Base-by-base conservation (phyloP, 53 echinoderm and acorn worm genomes). In the Apostichopus leukothele region DNA sequence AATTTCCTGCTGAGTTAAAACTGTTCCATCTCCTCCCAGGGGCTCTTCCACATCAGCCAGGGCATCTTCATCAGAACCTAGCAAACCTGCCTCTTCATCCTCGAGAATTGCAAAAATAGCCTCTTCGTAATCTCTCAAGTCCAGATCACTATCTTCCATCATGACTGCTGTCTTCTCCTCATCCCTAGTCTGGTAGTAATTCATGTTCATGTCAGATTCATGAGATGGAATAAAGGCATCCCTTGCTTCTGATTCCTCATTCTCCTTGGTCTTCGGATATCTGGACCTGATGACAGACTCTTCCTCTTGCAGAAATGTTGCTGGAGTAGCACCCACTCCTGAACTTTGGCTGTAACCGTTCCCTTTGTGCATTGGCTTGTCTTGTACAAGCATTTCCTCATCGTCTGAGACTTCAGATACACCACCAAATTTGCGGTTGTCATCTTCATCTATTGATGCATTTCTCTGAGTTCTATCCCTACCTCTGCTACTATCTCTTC, bases 31-130 rank as follows among this genome's bases (percentile, higher is more conserved):
- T 20, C 25, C 84, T n/a, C 27, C 84, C 14, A 4, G 16, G 16
- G 4, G 16, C 16, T 63, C 63, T 13, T 63, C 8, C 21, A 10
- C 59, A 10, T 84, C 10, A 1, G 4, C 25, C 39, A 39, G 39
- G 8, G 9, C 9, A 59, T 59, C 63, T 19, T 60, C 84, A 7
- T 13, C 23, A 13, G 12, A 13, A 22, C 10, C 59, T 1, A n/a
- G 53, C 6, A 1, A 1, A 3, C 55, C 60, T 8, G 6, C 60
- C 84, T 84, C 84, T 63, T 84, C 84, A 59, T 84, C 84, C 25
- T 84, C 84, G 0, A 84, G 84, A 27, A 84, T 84, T n/a, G 84
- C 84, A 4, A 61, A 27, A 57, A 84, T 60, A 22, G 84, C 84
- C 55, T 84, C 21, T 84, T 84, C 84, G 22, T 84, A 84, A 20